Evolutionary conservation across 2,888 invertebrate species (phyloP), one percentile per base, ranked within the genome.

Genomic region (Stenichneumon culpator): DNA sequence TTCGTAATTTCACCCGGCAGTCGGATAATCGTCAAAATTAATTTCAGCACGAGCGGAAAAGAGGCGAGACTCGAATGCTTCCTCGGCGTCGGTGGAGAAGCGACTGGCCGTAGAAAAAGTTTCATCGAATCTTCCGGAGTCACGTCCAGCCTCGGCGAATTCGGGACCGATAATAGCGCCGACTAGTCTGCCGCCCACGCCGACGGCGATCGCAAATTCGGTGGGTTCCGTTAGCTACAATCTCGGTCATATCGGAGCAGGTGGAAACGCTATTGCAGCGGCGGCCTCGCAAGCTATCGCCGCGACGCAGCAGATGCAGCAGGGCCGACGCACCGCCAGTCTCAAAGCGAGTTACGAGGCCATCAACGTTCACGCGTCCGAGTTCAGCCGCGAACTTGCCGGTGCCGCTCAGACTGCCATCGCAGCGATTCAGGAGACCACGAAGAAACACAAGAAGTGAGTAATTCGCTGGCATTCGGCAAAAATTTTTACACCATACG

Each of bases 271-370:
- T 0, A 98, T 99, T 79, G 98, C 98, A 0, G 98, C 97, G 0
- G 99, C 99, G 0, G 99, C 99, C 0, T 98, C 98, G 28, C 98
- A 99, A 93, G 99, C 99, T 0, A 99, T 99, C 85, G 98, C 98
- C 5, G 98, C 98, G 0, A 99, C 99, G 2, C 99, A 99, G 91
- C 94, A 98, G 96, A 98, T 99, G 98, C 98, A 98, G 91, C 98
- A 98, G 90, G 99, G 99, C 0, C 95, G 99, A 67, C 96, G 99
- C 77, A 98, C 99, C 0, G 98, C 99, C 1, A 98, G 98, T 90
- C 95, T 99, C 88, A 99, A 99, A 94, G 99, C 99, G 16, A 98
- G 98, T 44, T 99, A 98, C 93, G 99, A 99, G 94, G 99, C 98
- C 0, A 97, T 97, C 79, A 96, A 96, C 0, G 94, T 95, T 3